Evolutionary conservation across 1,140 invertebrate species (phyloP), one percentile per base, ranked within the genome.

Genomic region (Cylas formicarius): DNA sequence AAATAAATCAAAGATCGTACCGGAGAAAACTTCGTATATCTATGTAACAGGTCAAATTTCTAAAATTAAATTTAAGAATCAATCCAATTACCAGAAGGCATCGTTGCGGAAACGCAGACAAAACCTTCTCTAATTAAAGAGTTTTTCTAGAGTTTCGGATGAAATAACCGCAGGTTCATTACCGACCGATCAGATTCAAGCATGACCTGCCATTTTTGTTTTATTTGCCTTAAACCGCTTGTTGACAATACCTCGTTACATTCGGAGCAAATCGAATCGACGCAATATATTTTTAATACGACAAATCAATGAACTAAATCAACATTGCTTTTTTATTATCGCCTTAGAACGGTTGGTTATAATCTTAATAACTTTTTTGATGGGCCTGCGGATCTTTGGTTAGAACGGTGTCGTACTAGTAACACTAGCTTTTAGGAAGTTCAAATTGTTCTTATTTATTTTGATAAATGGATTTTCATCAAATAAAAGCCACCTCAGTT

Each of bases 231-330:
- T 53, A 49, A 48, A 59, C 49, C 45, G 48, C 47, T 57, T 41
- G 44, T 55, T 55, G 55, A 57, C 55, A 57, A 57, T 55, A 47
- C 49, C 57, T 59, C 41, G 55, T 59, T 59, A 59, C 50, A 52
- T 52, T 42, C 44, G 48, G 50, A 56, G 47, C 57, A 56, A 57
- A 60, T 60, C 54, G 49, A 49, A 58, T 58, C 55, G 50, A 58
- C 53, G 56, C 56, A 56, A 58, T 58, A 55, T 52, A 56, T 60
- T 56, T 54, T 44, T 46, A 54, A 56, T 40, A 34, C 50, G 48
- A 56, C 50, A 58, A 54, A 58, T 55, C 56, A 56, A 57, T 56
- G 55, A 52, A 57, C 55, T 59, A 57, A 59, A 59, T 55, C 55
- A 56, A 52, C 40, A 52, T 43, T 23, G 39, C 52, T 50, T 45